Base-by-base conservation (phyloP, 2,797 vertebrate genomes). In the Cirrhinus molitorella region DNA sequence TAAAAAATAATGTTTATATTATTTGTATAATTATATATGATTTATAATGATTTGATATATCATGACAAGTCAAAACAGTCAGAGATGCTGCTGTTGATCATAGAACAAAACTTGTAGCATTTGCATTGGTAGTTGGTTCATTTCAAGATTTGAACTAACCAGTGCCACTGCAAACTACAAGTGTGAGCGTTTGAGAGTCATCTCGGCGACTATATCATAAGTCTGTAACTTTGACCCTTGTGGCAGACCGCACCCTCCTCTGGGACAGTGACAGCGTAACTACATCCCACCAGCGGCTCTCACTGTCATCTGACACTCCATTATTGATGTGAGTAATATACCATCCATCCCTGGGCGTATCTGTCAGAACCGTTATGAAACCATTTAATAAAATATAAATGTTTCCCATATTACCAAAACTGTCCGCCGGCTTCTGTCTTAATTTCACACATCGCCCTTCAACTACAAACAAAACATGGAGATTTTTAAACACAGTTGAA, bases 311-410 rank as follows among this genome's bases (percentile, higher is more conserved):
- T 51, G 71, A 66, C 51, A 67, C 79, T 91, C 57, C 68, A 90
- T 89, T 88, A 91, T 89, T 90, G 80, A 91, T 91, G 87, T 31
- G 23, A 23, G 47, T 87, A 83, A 86, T 89, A 88, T 86, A 63
- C 59, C 61, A 76, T 80, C 77, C 77, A 73, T 90, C 88, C 84
- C 86, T 77, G 74, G 84, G 87, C 86, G 78, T 80, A 43, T 80
- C 84, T 81, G 57, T 80, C 82, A 83, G 43, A 45, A 68, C 37
- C 55, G 67, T 88, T 88, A 87, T 89, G 85, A 91, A 88, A 79
- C n/a, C 67, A 80, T 87, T 87, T 91, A 86, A 87, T 89, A 47
- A 88, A 88, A 87, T 86, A 86, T 89, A 86, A 70, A 84, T 86
- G 76, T 37, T 63, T 85, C 68, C 87, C 78, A 84, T 89, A 89